Evolutionary conservation across 2,797 vertebrate species (phyloP).

Genomic region (Gadopsis marmoratus): DNA sequence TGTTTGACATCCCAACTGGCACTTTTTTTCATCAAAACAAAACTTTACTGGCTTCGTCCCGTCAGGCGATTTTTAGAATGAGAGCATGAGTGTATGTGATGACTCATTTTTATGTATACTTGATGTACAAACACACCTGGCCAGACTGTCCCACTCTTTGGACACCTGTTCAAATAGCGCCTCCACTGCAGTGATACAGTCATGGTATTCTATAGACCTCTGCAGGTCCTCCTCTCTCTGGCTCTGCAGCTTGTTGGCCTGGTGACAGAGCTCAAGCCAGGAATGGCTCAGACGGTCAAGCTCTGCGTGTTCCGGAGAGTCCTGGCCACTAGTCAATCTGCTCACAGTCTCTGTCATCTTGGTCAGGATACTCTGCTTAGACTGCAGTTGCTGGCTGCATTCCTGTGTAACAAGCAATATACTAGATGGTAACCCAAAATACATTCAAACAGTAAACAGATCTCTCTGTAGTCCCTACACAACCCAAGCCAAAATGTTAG

Average conservation of each 20-base stretch:
- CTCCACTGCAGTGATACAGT: slow-evolving; percentile 89
- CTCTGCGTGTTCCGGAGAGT: slow-evolving; percentile 93
- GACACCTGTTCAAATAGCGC: slow-evolving; percentile 93
- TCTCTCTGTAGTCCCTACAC: slow-evolving; percentile 23
- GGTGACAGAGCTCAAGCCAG: slow-evolving; percentile 93
- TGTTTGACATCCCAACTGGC: background rate
- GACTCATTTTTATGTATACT: background rate
- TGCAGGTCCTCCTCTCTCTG: slow-evolving; percentile 93
- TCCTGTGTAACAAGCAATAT: slow-evolving; percentile 83
- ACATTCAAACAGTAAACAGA: slow-evolving; percentile 21
- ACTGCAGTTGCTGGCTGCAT: slow-evolving; percentile 90
- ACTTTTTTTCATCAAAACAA: background rate
- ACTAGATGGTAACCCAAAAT: slow-evolving; percentile 28
- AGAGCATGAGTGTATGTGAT: background rate
- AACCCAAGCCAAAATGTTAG: slow-evolving; percentile 12
- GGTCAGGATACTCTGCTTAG: slow-evolving; percentile 88
- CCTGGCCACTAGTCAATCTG: slow-evolving; percentile 84
- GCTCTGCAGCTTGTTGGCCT: slow-evolving; percentile 86
- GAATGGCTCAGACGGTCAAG: slow-evolving; percentile 88
- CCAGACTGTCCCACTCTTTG: slow-evolving; percentile 96
- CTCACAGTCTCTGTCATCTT: slow-evolving; percentile 90
- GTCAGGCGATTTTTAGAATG: background rate
- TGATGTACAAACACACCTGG: slow-evolving; percentile 85
- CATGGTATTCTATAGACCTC: slow-evolving; percentile 91
- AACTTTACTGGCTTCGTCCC: background rate